Conservation (phyloP, 2,113 vertebrate genomes). For the Bungarus multicinctus region DNA sequence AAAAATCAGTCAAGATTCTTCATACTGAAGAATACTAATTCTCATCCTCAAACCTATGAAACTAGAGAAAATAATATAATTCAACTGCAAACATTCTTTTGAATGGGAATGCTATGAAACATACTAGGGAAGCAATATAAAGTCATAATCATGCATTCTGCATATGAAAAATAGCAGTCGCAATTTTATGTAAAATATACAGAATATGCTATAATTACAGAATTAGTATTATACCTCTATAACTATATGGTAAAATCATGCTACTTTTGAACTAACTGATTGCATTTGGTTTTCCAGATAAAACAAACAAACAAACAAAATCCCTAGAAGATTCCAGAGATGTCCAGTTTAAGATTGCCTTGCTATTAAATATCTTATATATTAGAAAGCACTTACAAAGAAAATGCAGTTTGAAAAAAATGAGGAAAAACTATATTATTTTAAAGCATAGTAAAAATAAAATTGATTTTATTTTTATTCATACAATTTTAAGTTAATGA, state of each 20-base stretch:
- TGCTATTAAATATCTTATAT: neutral
- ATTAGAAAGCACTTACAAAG: neutral
- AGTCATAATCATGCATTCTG: neutral
- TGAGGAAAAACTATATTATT: neutral
- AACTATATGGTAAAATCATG: neutral
- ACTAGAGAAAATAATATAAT: neutral
- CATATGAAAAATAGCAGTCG: neutral
- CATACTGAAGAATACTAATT: neutral
- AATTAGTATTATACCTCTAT: neutral
- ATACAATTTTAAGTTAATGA: neutral
- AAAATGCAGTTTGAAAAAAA: neutral
- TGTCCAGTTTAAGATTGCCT: neutral
- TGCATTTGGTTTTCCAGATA: neutral
- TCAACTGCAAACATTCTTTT: neutral
- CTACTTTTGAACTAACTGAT: neutral
- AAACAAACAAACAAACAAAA: neutral
- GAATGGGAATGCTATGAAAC: neutral
- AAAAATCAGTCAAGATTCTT: neutral
- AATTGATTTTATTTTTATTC: neutral
- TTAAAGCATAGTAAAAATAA: neutral
- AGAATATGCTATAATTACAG: neutral
- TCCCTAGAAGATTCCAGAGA: neutral
- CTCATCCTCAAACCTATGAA: neutral
- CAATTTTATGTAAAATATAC: neutral
- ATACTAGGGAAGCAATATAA: neutral